These are phyloP conservation scores for Ormyrus nitidulus DNA, from an alignment of 2,888 invertebrate genomes.

Conservation along the genomic window DNA sequence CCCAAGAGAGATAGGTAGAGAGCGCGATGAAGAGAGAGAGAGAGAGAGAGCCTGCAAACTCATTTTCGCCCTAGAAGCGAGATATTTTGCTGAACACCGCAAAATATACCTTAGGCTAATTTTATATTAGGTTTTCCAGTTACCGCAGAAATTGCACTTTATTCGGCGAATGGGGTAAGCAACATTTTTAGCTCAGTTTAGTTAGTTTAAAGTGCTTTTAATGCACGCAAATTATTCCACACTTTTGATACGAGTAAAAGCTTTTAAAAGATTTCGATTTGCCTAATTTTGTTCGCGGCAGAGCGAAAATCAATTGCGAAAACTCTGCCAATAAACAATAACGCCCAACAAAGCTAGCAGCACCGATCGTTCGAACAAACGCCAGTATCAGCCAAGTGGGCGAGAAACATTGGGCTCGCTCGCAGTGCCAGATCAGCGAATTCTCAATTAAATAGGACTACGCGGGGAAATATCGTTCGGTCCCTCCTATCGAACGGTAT, in stretches of 20 bases:
- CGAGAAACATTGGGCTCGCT: not conserved
- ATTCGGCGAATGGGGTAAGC: not conserved
- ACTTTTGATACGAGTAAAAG: no score
- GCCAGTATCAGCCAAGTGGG: not conserved
- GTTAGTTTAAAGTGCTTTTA: no score
- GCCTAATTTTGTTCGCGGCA: no score
- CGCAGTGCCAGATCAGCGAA: constrained; percentile 25
- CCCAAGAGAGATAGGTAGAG: not conserved
- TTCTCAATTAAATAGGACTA: constrained; percentile 32
- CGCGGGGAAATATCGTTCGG: constrained; percentile 21
- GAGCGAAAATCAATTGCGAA: no score
- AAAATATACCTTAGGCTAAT: constrained; percentile 43
- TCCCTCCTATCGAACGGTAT: constrained; percentile 24
- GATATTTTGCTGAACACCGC: constrained; percentile 39
- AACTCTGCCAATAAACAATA: no score
- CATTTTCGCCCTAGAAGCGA: constrained; percentile 48
- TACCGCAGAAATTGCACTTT: constrained; percentile 20
- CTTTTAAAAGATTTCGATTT: no score
- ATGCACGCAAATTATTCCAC: no score
- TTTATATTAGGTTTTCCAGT: constrained; percentile 43
- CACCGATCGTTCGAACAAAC: no score
- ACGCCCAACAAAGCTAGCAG: no score
- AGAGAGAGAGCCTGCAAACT: constrained; percentile 29
- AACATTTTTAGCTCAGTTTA: no score
- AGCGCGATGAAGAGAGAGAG: constrained; percentile 2